phyloP scores from a whole-genome alignment of 2,888 invertebrate genomes.

The Patella depressa region DNA sequence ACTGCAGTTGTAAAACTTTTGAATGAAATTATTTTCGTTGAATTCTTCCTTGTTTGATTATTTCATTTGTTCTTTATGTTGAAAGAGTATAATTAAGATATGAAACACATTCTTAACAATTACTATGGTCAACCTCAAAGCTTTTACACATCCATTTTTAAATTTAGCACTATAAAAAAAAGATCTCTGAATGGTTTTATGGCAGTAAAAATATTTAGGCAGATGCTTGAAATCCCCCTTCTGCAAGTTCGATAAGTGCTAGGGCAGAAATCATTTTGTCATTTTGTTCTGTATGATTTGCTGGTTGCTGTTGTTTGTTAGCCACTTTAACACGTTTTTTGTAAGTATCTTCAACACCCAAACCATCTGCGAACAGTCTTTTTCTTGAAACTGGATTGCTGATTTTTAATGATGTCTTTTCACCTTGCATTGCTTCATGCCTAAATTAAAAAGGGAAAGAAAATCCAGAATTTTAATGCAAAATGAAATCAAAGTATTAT shows the following conservation, averaged over 20 bases:
- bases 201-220: not conserved
- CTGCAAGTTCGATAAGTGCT: conserved; percentile 61
- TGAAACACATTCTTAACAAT: too few species aligned
- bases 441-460: not conserved
- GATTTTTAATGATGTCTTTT: not conserved
- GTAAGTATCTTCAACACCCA: not conserved
- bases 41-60: too few species aligned
- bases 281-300: conserved; percentile 46
- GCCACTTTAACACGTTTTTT: not conserved
- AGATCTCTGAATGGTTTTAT: too few species aligned
- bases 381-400: not conserved
- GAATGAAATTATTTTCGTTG: too few species aligned
- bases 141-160: too few species aligned
- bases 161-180: too few species aligned
- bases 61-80: too few species aligned
- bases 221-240: conserved; percentile 43
- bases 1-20: too few species aligned
- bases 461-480: too few species aligned
- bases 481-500: too few species aligned
- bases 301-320: not conserved
- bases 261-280: conserved; percentile 64
- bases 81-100: too few species aligned
- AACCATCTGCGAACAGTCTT: not conserved
- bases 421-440: not conserved
- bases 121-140: too few species aligned